Conservation (phyloP, 2,888 invertebrate species). For the Lacanobia wlatinum region DNA sequence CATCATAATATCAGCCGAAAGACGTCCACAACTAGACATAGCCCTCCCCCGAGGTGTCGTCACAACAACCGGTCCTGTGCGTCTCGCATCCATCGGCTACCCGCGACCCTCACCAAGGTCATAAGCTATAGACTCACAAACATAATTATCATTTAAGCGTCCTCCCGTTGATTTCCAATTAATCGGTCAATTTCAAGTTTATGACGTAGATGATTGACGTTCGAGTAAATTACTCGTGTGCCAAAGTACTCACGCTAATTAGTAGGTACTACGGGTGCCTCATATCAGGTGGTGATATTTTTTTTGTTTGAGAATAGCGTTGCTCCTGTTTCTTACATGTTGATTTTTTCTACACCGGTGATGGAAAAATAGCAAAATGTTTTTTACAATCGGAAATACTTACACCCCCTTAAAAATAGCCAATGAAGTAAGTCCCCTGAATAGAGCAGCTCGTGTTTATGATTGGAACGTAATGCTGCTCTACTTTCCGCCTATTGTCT, state of each 20-base stretch:
- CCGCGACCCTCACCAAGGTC: no score
- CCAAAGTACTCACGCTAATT: neutral
- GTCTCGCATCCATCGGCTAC: no score
- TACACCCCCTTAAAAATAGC: neutral
- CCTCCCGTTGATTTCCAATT: neutral
- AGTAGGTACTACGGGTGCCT: neutral
- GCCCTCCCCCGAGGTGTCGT: no score
- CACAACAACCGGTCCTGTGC: no score
- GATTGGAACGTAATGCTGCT: slow-evolving; percentile 8
- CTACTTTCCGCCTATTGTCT: neutral
- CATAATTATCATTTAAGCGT: neutral
- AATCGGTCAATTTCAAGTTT: neutral
- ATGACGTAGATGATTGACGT: neutral
- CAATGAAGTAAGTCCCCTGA: no score
- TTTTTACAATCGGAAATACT: neutral
- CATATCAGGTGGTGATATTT: no score
- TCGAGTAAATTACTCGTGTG: neutral
- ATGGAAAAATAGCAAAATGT: neutral
- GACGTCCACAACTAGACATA: no score
- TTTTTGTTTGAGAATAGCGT: no score
- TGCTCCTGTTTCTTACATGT: no score
- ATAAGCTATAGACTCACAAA: no score
- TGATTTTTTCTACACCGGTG: neutral
- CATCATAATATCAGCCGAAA: no score
- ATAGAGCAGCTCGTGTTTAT: neutral